Evolutionary conservation across 2,113 vertebrate species (phyloP).

Genomic region (Labrus mixtus): DNA sequence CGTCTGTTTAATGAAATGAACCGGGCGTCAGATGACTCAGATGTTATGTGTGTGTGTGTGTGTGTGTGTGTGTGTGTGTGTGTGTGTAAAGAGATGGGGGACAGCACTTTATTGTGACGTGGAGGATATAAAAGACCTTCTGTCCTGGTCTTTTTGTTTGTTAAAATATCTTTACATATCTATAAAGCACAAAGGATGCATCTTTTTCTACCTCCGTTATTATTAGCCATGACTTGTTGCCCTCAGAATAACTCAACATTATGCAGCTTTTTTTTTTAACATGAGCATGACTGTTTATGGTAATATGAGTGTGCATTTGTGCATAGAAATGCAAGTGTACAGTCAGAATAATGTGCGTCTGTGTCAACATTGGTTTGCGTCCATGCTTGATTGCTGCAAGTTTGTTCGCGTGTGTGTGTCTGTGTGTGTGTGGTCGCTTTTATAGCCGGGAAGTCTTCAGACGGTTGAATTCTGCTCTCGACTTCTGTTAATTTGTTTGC

Average conservation of each 20-base stretch:
- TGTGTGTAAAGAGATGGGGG: slow-evolving; percentile 13
- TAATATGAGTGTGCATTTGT: slow-evolving; percentile 24
- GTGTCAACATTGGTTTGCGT: slow-evolving; percentile 27
- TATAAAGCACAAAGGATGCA: slow-evolving; percentile 49
- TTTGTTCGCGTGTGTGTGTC: neutral
- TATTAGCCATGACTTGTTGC: slow-evolving; percentile 56
- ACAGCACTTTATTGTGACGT: slow-evolving; percentile 3
- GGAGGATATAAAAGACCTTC: slow-evolving; percentile 12
- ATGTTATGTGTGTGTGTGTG: slow-evolving; percentile 7
- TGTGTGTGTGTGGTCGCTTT: slow-evolving; percentile 14
- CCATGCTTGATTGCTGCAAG: slow-evolving; percentile 26
- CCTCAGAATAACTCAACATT: slow-evolving; percentile 50
- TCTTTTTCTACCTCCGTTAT: slow-evolving; percentile 48
- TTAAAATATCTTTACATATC: slow-evolving; percentile 26
- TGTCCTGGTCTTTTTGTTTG: slow-evolving; percentile 32
- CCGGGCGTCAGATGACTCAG: slow-evolving; percentile 38
- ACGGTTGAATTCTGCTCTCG: slow-evolving; percentile 35
- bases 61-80: slow-evolving; percentile 10
- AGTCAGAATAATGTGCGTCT: slow-evolving; percentile 19
- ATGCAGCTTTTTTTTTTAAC: slow-evolving; percentile 39
- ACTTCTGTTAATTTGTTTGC: slow-evolving; percentile 24
- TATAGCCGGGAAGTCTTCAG: slow-evolving; percentile 19
- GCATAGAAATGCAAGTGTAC: slow-evolving; percentile 19
- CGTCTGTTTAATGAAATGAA: slow-evolving; percentile 62
- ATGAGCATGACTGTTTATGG: slow-evolving; percentile 14